phyloP scores from a whole-genome alignment of 2,888 invertebrate species.

The Orthosia gothica region DNA sequence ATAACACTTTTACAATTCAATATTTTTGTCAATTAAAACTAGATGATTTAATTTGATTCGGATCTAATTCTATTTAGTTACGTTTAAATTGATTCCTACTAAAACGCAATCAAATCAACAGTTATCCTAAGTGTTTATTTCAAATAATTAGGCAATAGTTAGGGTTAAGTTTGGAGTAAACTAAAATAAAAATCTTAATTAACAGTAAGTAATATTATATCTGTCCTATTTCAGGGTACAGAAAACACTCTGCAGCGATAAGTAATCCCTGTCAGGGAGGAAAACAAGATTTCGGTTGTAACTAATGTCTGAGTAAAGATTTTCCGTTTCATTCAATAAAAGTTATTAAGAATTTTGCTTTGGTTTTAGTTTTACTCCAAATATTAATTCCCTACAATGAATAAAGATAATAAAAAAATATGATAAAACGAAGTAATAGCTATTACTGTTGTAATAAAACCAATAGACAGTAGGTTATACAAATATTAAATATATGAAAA shows the following conservation, averaged over 20 bases:
- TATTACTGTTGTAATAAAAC: no score
- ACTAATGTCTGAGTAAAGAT: conserved; percentile 50
- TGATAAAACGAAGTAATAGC: no score
- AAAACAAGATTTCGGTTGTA: conserved; percentile 69
- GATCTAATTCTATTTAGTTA: not conserved
- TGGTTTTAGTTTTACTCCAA: conserved; percentile 76
- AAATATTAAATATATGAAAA: no score
- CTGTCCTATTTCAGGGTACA: conserved; percentile 82
- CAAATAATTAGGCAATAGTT: not conserved
- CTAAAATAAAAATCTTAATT: conserved; percentile 47
- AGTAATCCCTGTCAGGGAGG: conserved; percentile 71
- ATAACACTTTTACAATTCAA: no score
- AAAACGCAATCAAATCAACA: not conserved
- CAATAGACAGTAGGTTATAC: no score
- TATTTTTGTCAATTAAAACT: no score
- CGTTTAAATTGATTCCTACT: not conserved
- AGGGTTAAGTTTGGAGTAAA: conserved; percentile 69
- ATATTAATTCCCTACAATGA: conserved; percentile 27
- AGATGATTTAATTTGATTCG: no score
- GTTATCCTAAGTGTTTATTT: not conserved
- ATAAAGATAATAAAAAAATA: no score
- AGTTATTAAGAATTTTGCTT: not conserved
- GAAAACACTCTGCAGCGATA: conserved; percentile 67
- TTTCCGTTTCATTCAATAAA: conserved; percentile 44
- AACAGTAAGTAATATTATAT: conserved; percentile 59